Conservation (phyloP, 2,888 invertebrate genomes). For the Athrips mouffetella region DNA sequence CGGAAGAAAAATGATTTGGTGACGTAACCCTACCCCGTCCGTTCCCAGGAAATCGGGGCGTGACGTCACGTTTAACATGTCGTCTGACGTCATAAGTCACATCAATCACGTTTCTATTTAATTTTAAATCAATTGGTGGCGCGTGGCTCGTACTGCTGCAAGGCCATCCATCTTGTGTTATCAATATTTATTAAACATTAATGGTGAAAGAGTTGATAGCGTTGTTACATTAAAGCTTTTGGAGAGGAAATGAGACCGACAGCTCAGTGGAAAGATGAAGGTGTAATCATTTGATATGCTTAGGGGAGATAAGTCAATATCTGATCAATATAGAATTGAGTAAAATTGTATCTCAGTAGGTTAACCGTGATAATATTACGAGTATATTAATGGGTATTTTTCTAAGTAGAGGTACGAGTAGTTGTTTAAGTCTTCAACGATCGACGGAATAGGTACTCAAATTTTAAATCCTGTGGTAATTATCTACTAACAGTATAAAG, state of each 20-base stretch:
- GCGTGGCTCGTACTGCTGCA: slow-evolving; percentile 52
- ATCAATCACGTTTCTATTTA: slow-evolving; percentile 71
- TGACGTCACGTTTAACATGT: slow-evolving; percentile 8
- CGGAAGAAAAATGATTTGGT: slow-evolving; percentile 43
- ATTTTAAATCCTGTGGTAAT: too few species aligned
- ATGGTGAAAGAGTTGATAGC: slow-evolving; percentile 36
- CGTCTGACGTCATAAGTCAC: slow-evolving; percentile 46
- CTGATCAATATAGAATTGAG: too few species aligned
- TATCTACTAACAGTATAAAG: too few species aligned
- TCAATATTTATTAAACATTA: slow-evolving; percentile 63
- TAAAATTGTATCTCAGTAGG: too few species aligned
- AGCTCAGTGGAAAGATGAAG: slow-evolving; percentile 1
- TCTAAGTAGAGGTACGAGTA: too few species aligned
- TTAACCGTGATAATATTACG: too few species aligned
- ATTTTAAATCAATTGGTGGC: slow-evolving; percentile 73
- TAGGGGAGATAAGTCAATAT: too few species aligned
- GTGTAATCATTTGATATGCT: neutral
- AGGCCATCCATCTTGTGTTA: slow-evolving; percentile 69
- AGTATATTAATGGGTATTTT: too few species aligned
- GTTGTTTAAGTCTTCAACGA: too few species aligned
- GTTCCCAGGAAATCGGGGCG: slow-evolving; percentile 57
- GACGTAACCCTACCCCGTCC: slow-evolving; percentile 47
- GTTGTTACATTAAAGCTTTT: slow-evolving; percentile 27
- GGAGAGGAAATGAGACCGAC: slow-evolving; percentile 39
- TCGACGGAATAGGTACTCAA: too few species aligned